Percentiles rank a stretch among this genome's conserved stretches.
Conservation (phyloP, 2,113 vertebrate genomes). For the Maccullochella peelii region DNA sequence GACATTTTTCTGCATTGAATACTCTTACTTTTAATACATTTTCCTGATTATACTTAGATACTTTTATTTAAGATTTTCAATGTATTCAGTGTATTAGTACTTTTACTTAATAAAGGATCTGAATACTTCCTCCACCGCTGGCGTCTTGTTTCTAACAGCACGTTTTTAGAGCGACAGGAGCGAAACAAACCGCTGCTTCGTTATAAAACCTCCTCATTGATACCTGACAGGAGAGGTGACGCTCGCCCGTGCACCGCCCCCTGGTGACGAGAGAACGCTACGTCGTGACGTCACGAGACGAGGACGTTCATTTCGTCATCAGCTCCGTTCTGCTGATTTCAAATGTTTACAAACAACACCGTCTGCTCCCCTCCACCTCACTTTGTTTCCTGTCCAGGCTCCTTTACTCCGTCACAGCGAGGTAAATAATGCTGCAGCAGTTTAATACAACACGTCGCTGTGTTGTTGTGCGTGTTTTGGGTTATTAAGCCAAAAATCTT, state of each 20-base stretch:
- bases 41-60: background rate
- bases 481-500: background rate
- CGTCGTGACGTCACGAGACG: background rate
- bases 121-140: too few species aligned
- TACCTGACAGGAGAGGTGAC: background rate
- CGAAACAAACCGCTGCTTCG: too few species aligned
- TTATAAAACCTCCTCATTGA: too few species aligned
- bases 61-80: too few species aligned
- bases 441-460: background rate
- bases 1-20: too few species aligned
- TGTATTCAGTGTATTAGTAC: too few species aligned
- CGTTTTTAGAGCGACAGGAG: too few species aligned
- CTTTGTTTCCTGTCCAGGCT: background rate
- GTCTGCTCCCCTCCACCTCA: background rate
- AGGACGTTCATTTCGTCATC: background rate
- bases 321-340: background rate
- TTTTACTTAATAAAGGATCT: background rate
- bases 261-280: background rate
- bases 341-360: conserved; percentile 4
- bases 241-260: conserved; percentile 8
- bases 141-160: too few species aligned
- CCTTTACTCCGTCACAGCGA: background rate
- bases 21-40: too few species aligned
- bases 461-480: too few species aligned
- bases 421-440: background rate